Conservation (phyloP, 2,888 invertebrate genomes). For the Lasioglossum morio region DNA sequence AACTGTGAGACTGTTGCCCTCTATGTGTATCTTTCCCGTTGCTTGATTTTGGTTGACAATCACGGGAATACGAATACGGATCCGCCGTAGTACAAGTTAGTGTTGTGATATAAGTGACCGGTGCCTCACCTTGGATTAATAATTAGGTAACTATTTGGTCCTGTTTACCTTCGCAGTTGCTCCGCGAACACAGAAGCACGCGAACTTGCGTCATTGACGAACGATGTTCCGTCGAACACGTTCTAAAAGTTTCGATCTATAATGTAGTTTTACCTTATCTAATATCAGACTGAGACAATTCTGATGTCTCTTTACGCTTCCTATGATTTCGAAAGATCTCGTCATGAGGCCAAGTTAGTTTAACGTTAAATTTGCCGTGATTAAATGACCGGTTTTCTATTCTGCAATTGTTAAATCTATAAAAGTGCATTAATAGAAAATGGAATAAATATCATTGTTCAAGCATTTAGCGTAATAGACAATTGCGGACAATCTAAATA, state of each 20-base stretch:
- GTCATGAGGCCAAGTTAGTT: not conserved
- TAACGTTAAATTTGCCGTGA: not conserved
- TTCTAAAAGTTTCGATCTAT: not conserved
- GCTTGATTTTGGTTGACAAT: not conserved
- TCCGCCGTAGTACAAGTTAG: constrained; percentile 31
- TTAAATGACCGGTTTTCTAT: no score
- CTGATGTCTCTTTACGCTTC: not conserved
- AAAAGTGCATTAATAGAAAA: no score
- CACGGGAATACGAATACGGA: not conserved
- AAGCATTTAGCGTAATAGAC: no score
- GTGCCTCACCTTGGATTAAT: constrained; percentile 72
- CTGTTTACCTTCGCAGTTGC: constrained; percentile 13
- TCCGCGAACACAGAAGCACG: not conserved
- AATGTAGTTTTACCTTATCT: not conserved
- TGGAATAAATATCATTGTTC: no score
- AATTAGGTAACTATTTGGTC: constrained; percentile 62
- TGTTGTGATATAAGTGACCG: constrained; percentile 72
- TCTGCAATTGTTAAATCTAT: no score
- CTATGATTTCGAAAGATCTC: not conserved
- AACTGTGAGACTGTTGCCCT: not conserved
- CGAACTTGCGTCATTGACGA: constrained; percentile 15
- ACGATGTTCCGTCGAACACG: not conserved
- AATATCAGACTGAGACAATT: not conserved
- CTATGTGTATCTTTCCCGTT: not conserved
- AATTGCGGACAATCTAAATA: no score